Evolutionary conservation across 2,888 invertebrate genomes (phyloP), one percentile per base, ranked within the genome.

Genomic region (Therioaphis trifolii): DNA sequence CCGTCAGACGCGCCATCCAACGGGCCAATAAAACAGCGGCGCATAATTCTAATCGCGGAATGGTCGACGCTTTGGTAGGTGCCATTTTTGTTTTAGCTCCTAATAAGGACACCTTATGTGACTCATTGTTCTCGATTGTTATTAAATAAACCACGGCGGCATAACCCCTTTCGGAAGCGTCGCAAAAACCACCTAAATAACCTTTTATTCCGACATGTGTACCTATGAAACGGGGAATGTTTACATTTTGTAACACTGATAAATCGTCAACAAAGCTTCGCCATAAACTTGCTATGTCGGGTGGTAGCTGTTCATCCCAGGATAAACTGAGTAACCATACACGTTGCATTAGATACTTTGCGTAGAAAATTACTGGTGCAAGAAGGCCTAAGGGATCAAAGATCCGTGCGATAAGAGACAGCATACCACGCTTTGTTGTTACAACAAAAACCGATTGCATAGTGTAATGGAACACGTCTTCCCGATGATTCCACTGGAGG

Each of bases 11-110:
- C 4, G 29, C 43, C 49, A 84, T 85, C 21, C 87, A 80, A 69
- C 86, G 84, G 35, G 35, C 35, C 35, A 35, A 35, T 35, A 35
- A 35, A 3, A 35, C 35, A 7, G 35, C 35, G 4, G 85, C 87
- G 58, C 87, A 87, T 0, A 87, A 79, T 63, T 88, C 88, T 5
- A 87, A 63, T 2, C 87, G 86, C 0, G 87, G 87, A 18, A 87
- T 86, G 7, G 85, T 86, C 9, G 84, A 77, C 2, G 86, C 0
- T 72, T 86, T 87, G 0, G 86, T 9, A 0, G 87, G 86, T 0
- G 87, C 87, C 2, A 87, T 86, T 35, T 85, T 86, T 24, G 86
- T 74, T 75, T 87, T 88, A 0, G 87, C 84, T 61, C 85, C 86
- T 21, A 87, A 71, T 21, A 87, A 84, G 2, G 84, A 79, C 2